phyloP scores from a whole-genome alignment of 1,140 invertebrate genomes.

The honey bee (Apis mellifera) region DNA sequence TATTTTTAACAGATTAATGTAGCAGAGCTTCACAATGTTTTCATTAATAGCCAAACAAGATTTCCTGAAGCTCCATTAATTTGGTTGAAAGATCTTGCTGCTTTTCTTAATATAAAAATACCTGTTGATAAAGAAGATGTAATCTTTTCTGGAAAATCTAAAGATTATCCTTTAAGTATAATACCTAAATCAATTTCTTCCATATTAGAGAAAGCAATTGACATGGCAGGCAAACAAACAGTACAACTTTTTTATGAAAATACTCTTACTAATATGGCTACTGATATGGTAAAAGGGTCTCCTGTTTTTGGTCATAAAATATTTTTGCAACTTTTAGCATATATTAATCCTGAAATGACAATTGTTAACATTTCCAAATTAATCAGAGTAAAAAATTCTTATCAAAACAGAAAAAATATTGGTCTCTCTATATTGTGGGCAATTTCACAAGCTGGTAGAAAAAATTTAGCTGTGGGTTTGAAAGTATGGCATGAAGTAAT shows the following conservation, averaged over 20 bases:
- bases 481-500: constrained; percentile 92
- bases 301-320: constrained; percentile 87
- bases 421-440: constrained; percentile 90
- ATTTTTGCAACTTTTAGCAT: constrained; percentile 86
- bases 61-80: constrained; percentile 84
- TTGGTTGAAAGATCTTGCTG: constrained; percentile 85
- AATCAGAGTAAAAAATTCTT: constrained; percentile 86
- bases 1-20: constrained; percentile 81
- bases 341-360: constrained; percentile 85
- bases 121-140: constrained; percentile 84
- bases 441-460: constrained; percentile 88
- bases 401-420: constrained; percentile 89
- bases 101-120: constrained; percentile 84
- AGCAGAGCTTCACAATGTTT: constrained; percentile 81
- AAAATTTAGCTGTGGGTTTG: constrained; percentile 86
- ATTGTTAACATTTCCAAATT: constrained; percentile 84
- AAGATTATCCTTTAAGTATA: constrained; percentile 82
- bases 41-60: constrained; percentile 81
- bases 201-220: constrained; percentile 82
- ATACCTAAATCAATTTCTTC: constrained; percentile 81
- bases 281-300: constrained; percentile 85
- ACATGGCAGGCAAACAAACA: constrained; percentile 82
- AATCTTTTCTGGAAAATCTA: constrained; percentile 80
- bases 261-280: constrained; percentile 84
- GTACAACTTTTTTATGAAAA: constrained; percentile 85